Evolutionary conservation across 1,140 invertebrate genomes (phyloP).

Genomic region (Drosophila guanche): DNA sequence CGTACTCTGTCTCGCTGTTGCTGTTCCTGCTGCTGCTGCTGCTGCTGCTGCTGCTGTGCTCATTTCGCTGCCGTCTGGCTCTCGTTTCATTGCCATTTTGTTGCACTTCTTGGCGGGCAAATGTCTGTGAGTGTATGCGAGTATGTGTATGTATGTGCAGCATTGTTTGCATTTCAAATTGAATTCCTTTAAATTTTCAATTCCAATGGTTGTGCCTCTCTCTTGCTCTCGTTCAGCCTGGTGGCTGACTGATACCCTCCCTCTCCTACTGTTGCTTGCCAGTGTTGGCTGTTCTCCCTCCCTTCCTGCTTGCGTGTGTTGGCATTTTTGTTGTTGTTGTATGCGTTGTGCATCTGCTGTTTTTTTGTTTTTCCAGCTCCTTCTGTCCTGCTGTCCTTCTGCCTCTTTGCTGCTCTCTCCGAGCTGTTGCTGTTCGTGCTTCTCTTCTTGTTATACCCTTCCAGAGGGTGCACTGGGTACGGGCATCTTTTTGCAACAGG

Average conservation of each 20-base stretch:
- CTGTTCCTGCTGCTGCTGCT: conserved; percentile 13
- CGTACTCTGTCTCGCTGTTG: neutral
- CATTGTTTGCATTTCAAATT: conserved; percentile 81
- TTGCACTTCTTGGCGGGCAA: conserved; percentile 72
- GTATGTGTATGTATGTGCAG: conserved; percentile 49
- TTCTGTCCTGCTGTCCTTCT: conserved; percentile 7
- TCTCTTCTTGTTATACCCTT: conserved; percentile 1
- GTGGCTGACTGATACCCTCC: no score
- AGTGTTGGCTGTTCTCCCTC: neutral
- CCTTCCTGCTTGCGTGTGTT: conserved; percentile 45
- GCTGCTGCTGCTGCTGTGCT: conserved; percentile 24
- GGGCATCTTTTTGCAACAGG: no score
- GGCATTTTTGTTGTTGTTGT: conserved; percentile 56
- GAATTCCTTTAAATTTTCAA: conserved; percentile 71
- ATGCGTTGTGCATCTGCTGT: conserved; percentile 75
- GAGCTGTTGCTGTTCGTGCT: conserved; percentile 33
- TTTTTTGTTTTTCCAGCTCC: conserved; percentile 54
- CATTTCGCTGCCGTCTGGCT: conserved; percentile 34
- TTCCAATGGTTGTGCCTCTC: conserved; percentile 47
- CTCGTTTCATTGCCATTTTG: conserved; percentile 76
- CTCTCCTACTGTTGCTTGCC: no score
- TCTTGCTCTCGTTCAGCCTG: neutral
- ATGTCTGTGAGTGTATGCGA: conserved; percentile 12
- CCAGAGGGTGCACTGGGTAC: no score
- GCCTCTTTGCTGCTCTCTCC: conserved; percentile 50